Evolutionary conservation across 1,140 invertebrate genomes (phyloP).

Genomic region (Galleria mellonella): DNA sequence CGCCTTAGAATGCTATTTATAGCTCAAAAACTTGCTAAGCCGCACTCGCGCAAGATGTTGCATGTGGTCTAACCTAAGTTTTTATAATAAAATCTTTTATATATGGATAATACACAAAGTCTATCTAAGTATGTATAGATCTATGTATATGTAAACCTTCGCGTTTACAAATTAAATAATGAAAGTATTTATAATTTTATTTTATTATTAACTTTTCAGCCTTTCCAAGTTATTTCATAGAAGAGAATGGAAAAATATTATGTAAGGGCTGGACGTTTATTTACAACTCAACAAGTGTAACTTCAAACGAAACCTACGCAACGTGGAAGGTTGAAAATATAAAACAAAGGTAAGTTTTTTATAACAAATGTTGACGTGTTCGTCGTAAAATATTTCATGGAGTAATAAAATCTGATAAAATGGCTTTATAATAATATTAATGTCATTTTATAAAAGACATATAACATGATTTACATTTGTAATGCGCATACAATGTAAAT

Average conservation of each 20-base stretch:
- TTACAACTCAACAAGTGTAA: slow-evolving; percentile 1
- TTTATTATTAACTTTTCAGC: neutral
- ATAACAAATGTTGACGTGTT: neutral
- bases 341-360: neutral
- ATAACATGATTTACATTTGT: too few relatives aligned
- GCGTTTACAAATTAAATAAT: too few relatives aligned
- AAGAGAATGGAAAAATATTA: neutral
- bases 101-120: neutral
- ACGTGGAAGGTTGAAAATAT: neutral
- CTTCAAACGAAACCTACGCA: neutral
- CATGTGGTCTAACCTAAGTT: neutral
- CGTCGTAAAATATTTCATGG: neutral
- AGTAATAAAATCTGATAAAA: slow-evolving; percentile 1
- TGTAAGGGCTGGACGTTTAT: neutral
- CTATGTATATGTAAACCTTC: neutral
- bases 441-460: too few relatives aligned
- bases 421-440: neutral
- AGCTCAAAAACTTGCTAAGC: neutral
- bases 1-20: neutral
- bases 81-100: neutral
- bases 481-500: too few relatives aligned
- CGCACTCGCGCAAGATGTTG: slow-evolving; percentile 3
- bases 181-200: slow-evolving; percentile 13
- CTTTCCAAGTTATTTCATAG: neutral
- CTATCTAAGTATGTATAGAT: too few relatives aligned